phyloP scores from a whole-genome alignment of 2,888 invertebrate genomes.

The Lordiphosa fenestrarum region DNA sequence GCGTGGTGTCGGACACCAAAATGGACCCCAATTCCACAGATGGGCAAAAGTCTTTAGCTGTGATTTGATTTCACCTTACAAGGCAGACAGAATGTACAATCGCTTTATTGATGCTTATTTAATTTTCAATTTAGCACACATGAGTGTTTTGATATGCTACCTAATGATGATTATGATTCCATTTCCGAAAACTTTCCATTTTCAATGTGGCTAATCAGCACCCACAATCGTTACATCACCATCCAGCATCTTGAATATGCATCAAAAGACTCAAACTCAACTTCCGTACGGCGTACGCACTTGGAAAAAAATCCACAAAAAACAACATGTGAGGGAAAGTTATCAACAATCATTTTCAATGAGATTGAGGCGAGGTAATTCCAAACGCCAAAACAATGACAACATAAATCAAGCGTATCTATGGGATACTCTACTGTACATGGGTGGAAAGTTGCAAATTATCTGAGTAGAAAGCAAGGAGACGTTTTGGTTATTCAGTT shows the following conservation, averaged over 20 bases:
- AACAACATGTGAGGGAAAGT: slow-evolving; percentile 58
- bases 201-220: slow-evolving; percentile 38
- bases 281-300: slow-evolving; percentile 42
- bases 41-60: slow-evolving; percentile 30
- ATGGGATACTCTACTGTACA: slow-evolving; percentile 19
- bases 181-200: slow-evolving; percentile 50
- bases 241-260: slow-evolving; percentile 19
- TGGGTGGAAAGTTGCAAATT: slow-evolving; percentile 44
- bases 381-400: slow-evolving; percentile 64
- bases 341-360: slow-evolving; percentile 39
- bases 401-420: slow-evolving; percentile 57
- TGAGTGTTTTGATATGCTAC: slow-evolving; percentile 5
- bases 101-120: slow-evolving; percentile 40
- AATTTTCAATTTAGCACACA: slow-evolving; percentile 54
- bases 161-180: slow-evolving; percentile 36
- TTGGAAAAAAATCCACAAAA: slow-evolving; percentile 12
- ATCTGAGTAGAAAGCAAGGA: slow-evolving; percentile 53
- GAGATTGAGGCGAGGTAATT: slow-evolving; percentile 53
- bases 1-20: slow-evolving; percentile 42
- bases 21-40: slow-evolving; percentile 24
- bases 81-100: slow-evolving; percentile 40
- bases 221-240: slow-evolving; percentile 57
- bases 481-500: slow-evolving; percentile 34
- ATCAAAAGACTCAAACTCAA: slow-evolving; percentile 23
- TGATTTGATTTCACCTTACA: slow-evolving; percentile 45